These are phyloP conservation scores for Pygmarrhopalites habei DNA, from an alignment of 1,140 invertebrate species.

Conservation along the genomic window DNA sequence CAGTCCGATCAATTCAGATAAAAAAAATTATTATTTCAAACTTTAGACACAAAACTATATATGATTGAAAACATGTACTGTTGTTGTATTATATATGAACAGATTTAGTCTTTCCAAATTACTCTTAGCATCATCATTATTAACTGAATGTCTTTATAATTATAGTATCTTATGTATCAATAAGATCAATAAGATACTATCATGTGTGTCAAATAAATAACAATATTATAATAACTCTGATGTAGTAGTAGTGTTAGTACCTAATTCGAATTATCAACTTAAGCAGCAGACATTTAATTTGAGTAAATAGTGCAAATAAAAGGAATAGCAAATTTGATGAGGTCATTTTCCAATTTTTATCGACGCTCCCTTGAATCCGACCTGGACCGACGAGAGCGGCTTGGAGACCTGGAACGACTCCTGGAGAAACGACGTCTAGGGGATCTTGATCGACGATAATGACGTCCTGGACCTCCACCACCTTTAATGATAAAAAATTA, in stretches of 20 bases:
- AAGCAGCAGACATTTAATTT: neutral
- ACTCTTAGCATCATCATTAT: no score
- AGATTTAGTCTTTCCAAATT: conserved; percentile 1
- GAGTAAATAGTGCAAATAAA: conserved; percentile 8
- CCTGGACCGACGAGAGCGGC: conserved; percentile 21
- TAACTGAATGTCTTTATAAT: neutral
- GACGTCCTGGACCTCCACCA: conserved; percentile 40
- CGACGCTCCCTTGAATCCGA: conserved; percentile 31
- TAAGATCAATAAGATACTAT: no score
- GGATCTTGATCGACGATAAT: conserved; percentile 24
- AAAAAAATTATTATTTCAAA: conserved; percentile 10
- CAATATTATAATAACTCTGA: neutral
- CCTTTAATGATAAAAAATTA: no score
- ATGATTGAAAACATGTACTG: neutral
- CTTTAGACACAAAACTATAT: conserved; percentile 10
- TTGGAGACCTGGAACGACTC: conserved; percentile 28
- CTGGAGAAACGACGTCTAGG: conserved; percentile 30
- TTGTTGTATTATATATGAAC: no score
- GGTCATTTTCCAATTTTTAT: conserved; percentile 1
- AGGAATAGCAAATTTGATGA: conserved; percentile 6
- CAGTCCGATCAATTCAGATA: neutral
- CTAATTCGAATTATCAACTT: no score
- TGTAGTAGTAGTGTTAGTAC: no score
- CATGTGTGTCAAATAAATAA: conserved; percentile 11
- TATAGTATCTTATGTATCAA: no score